Evolutionary conservation across 2,113 vertebrate genomes (phyloP).

Genomic region (Pardalotus punctatus): DNA sequence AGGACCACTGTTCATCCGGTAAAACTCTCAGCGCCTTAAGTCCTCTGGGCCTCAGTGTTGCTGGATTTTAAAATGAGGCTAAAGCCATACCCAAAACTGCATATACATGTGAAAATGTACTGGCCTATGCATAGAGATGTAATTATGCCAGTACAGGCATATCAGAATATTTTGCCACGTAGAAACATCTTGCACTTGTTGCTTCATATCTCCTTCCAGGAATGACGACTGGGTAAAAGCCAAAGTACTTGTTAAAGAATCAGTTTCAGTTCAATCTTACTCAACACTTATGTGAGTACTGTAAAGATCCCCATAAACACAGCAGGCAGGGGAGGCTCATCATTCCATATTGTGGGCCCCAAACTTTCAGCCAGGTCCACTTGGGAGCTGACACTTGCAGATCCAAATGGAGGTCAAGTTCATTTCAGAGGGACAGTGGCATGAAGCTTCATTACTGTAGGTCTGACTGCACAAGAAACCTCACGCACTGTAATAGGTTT

Average conservation of each 20-base stretch:
- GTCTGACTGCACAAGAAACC: neutral
- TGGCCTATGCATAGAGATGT: neutral
- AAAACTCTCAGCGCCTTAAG: neutral
- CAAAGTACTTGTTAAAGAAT: neutral
- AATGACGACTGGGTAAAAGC: neutral
- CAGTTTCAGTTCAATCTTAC: neutral
- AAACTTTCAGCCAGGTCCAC: neutral
- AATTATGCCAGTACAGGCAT: neutral
- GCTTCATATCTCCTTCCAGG: neutral
- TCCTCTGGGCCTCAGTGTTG: neutral
- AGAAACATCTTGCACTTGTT: neutral
- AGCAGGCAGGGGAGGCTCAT: neutral
- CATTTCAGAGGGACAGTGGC: neutral
- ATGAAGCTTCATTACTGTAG: neutral
- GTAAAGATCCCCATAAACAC: neutral
- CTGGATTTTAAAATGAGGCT: neutral
- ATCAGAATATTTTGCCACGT: neutral
- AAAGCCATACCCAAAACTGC: neutral
- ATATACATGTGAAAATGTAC: neutral
- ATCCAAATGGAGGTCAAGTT: neutral
- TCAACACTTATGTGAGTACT: neutral
- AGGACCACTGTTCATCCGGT: neutral
- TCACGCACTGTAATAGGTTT: neutral
- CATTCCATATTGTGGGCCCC: accelerated
- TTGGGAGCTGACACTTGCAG: neutral